A percentile compares a stretch with the other conserved stretches of the same genome.
These are phyloP conservation scores for Pseudomugil tenellus DNA, from an alignment of 2,797 vertebrate species.

Conservation along the genomic window DNA sequence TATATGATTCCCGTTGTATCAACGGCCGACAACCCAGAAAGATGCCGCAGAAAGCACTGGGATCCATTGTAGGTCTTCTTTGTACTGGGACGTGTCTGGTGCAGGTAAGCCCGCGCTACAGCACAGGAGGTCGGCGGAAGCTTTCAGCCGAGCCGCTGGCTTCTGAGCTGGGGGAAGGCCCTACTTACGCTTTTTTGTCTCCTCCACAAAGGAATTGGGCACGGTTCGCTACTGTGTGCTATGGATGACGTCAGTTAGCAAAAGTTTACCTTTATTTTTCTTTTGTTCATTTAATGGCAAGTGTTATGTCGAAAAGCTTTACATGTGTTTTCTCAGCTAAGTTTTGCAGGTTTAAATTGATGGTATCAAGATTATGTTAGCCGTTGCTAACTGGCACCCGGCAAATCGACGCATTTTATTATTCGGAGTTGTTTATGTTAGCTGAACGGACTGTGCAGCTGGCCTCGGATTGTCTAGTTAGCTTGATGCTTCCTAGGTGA, in stretches of 20 bases:
- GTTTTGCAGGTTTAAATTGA: conserved; percentile 28
- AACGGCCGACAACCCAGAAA: conserved; percentile 76
- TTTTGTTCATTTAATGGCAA: background rate
- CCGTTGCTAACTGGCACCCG: conserved; percentile 64
- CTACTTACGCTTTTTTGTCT: conserved; percentile 68
- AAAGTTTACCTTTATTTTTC: conserved; percentile 59
- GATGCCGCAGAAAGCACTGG: conserved; percentile 85
- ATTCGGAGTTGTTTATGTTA: conserved; percentile 38
- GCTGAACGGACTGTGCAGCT: background rate
- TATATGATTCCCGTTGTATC: conserved; percentile 76
- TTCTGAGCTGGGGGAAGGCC: conserved; percentile 71
- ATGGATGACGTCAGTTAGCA: conserved; percentile 68
- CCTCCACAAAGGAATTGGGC: conserved; percentile 71
- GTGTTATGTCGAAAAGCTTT: background rate
- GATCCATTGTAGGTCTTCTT: conserved; percentile 83
- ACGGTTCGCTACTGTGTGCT: conserved; percentile 33
- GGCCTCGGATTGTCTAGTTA: background rate
- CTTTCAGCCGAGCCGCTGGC: conserved; percentile 72
- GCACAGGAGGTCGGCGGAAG: conserved; percentile 32
- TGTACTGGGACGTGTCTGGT: conserved; percentile 83
- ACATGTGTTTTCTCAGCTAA: background rate
- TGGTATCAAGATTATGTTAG: conserved; percentile 59
- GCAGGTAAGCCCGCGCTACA: conserved; percentile 80
- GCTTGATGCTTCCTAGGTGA: too few relatives aligned
- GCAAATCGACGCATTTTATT: conserved; percentile 50